Evolutionary conservation across 2,797 vertebrate species (phyloP).

Genomic region (Sparidentex hasta): DNA sequence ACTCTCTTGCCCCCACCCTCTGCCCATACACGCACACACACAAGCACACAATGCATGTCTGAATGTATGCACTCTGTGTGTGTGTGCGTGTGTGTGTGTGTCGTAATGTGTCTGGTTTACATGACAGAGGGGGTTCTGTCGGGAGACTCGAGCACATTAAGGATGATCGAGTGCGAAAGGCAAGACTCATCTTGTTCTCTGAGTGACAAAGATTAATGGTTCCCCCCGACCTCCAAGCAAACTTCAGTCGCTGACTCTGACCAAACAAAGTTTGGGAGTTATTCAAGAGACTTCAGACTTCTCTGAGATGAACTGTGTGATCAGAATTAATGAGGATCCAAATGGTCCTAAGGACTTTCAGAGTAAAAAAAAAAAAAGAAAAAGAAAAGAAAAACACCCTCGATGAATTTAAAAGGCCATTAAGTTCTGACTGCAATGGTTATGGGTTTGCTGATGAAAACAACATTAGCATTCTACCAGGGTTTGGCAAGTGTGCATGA

Average conservation of each 20-base stretch:
- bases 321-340: constrained; percentile 74
- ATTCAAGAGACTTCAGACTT: constrained; percentile 54
- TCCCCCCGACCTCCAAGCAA: constrained; percentile 67
- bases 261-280: constrained; percentile 66
- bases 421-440: constrained; percentile 54
- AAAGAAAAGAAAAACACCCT: constrained; percentile 41
- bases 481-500: constrained; percentile 53
- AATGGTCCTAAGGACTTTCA: constrained; percentile 58
- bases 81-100: background rate
- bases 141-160: constrained; percentile 49
- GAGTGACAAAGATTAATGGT: constrained; percentile 75
- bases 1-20: constrained; percentile 9
- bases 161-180: constrained; percentile 49
- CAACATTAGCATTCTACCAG: constrained; percentile 74
- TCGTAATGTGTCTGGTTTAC: constrained; percentile 34
- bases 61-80: background rate
- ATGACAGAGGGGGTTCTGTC: constrained; percentile 31
- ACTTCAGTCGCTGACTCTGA: constrained; percentile 58
- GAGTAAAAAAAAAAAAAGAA: constrained; percentile 32
- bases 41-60: constrained; percentile 6
- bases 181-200: constrained; percentile 51
- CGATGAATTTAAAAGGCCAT: constrained; percentile 73
- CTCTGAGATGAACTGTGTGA: constrained; percentile 63
- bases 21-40: background rate
- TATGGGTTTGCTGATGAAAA: constrained; percentile 65